Conservation (phyloP, 2,888 invertebrate genomes). For the Dynastes tityus region DNA sequence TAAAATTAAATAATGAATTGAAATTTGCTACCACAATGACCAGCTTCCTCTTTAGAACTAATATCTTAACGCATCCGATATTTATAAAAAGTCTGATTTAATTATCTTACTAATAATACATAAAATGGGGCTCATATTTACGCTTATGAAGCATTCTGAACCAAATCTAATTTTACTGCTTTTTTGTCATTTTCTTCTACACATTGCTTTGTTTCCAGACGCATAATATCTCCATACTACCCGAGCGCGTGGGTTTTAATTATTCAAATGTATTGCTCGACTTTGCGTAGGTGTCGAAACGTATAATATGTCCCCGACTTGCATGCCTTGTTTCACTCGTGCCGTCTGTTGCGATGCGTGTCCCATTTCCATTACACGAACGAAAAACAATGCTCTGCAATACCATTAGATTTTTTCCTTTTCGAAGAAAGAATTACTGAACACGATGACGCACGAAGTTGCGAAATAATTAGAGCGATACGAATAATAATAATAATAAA, state of each 20-base stretch:
- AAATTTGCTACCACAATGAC: too few species aligned
- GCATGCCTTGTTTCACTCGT: slow-evolving; percentile 24
- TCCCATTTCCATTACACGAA: slow-evolving; percentile 18
- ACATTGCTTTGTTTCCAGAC: slow-evolving; percentile 26
- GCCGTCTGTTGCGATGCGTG: slow-evolving; percentile 2
- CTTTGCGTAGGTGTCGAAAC: slow-evolving; percentile 19
- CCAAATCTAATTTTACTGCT: neutral
- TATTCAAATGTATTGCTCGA: slow-evolving; percentile 40
- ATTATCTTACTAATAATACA: too few species aligned
- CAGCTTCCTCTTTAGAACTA: too few species aligned
- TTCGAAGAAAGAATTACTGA: neutral
- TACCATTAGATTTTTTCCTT: neutral
- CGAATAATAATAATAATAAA: neutral
- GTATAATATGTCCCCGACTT: neutral
- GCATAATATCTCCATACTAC: slow-evolving; percentile 31
- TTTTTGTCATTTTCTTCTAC: slow-evolving; percentile 19
- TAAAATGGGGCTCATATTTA: neutral
- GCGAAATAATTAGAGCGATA: slow-evolving; percentile 29
- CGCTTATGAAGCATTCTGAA: neutral
- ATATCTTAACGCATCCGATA: too few species aligned
- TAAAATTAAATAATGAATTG: too few species aligned
- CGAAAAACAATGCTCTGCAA: neutral
- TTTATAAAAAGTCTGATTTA: too few species aligned
- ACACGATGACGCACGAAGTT: neutral
- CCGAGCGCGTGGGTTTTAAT: slow-evolving; percentile 36